A percentile compares a stretch with the other conserved stretches of the same genome.
These are phyloP conservation scores for Sebastes kiyomatsui DNA, from an alignment of 2,797 vertebrate species.

Conservation along the genomic window DNA sequence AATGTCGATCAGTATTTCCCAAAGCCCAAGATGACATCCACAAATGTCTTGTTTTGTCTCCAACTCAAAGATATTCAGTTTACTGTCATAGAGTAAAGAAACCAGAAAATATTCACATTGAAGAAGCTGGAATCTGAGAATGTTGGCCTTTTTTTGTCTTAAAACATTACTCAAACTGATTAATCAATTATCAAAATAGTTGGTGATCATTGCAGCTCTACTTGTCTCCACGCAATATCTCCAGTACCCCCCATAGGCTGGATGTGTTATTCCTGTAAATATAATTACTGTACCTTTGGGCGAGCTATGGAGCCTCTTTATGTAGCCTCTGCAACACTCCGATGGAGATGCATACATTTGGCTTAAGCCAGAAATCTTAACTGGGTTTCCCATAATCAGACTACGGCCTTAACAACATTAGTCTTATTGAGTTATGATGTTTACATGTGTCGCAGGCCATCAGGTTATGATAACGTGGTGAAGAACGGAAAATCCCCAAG, in stretches of 20 bases:
- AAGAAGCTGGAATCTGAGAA: too few species aligned
- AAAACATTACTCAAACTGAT: too few species aligned
- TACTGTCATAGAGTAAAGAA: too few species aligned
- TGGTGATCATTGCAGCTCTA: background rate
- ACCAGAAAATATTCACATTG: too few species aligned
- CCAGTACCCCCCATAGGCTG: background rate
- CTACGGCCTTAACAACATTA: conserved; percentile 5
- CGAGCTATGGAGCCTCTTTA: background rate
- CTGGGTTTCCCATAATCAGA: background rate
- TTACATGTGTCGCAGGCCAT: background rate
- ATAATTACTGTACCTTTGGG: background rate
- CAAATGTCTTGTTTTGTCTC: too few species aligned
- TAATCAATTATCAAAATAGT: too few species aligned
- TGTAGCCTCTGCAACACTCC: background rate
- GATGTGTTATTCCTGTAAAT: background rate
- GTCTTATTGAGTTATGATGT: background rate
- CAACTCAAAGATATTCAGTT: too few species aligned
- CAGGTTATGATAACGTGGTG: background rate
- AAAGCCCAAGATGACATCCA: too few species aligned
- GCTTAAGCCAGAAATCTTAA: background rate
- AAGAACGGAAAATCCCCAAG: background rate
- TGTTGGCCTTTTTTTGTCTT: too few species aligned
- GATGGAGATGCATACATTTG: background rate
- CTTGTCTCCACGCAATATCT: background rate
- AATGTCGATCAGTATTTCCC: too few species aligned